Evolutionary conservation across 1,140 invertebrate genomes (phyloP).

Genomic region (Zaprionus kolodkinae): DNA sequence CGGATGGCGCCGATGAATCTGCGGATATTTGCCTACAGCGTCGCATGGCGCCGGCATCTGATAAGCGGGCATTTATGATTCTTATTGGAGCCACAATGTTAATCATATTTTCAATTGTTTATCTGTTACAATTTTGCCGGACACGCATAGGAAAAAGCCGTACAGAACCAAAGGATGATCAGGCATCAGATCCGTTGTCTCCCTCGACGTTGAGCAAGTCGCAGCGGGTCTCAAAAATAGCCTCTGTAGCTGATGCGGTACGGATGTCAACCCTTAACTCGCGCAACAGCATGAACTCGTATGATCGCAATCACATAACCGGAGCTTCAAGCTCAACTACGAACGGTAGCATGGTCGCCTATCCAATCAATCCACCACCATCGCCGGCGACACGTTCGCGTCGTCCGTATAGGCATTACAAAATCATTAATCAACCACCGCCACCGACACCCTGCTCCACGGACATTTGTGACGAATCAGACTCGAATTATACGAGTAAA

Average conservation of each 20-base stretch:
- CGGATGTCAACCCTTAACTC: slow-evolving; percentile 88
- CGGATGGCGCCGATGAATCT: slow-evolving; percentile 90
- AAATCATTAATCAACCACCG: slow-evolving; percentile 92
- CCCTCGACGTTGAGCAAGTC: slow-evolving; percentile 85
- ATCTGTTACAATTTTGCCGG: slow-evolving; percentile 84
- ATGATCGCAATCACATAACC: slow-evolving; percentile 92
- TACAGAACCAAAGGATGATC: slow-evolving; percentile 85
- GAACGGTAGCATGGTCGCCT: slow-evolving; percentile 85
- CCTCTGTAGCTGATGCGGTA: slow-evolving; percentile 86
- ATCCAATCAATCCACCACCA: slow-evolving; percentile 91
- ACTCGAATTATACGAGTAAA: slow-evolving; percentile 87
- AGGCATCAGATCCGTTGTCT: slow-evolving; percentile 87
- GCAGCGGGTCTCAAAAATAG: slow-evolving; percentile 84
- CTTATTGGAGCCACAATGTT: slow-evolving; percentile 84
- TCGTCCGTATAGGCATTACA: slow-evolving; percentile 90
- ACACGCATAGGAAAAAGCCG: slow-evolving; percentile 85
- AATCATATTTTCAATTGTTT: slow-evolving; percentile 84
- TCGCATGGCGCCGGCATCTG: slow-evolving; percentile 79
- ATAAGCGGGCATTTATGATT: slow-evolving; percentile 85
- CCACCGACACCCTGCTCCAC: slow-evolving; percentile 97
- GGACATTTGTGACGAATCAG: slow-evolving; percentile 95
- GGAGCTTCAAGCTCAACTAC: slow-evolving; percentile 92
- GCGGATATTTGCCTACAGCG: slow-evolving; percentile 86
- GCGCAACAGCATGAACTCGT: slow-evolving; percentile 87
- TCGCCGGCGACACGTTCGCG: slow-evolving; percentile 93